phyloP scores from a whole-genome alignment of 2,113 vertebrate species.

The Dicerorhinus sumatrensis region DNA sequence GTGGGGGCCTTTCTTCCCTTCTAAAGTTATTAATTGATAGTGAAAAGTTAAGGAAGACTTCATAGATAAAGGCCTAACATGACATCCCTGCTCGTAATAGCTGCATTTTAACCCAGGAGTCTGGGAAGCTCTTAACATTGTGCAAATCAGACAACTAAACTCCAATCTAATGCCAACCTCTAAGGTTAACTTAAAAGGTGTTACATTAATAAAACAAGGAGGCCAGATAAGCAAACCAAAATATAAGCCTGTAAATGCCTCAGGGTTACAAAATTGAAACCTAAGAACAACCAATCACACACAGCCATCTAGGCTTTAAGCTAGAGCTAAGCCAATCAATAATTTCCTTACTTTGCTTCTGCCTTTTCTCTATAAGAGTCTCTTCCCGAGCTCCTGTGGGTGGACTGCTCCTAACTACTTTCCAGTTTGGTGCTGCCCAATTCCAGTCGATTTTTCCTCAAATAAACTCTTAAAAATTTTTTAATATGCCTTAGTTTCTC shows the following conservation, averaged over 20 bases:
- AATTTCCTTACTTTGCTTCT: not conserved
- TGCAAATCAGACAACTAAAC: not conserved
- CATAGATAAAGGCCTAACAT: not conserved
- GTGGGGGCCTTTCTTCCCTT: not conserved
- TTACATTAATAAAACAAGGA: not conserved
- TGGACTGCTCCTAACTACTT: not conserved
- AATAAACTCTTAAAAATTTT: not conserved
- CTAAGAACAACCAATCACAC: not conserved
- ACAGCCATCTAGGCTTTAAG: not conserved
- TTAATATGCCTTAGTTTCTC: not conserved
- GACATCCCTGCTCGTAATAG: not conserved
- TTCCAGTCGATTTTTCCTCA: not conserved
- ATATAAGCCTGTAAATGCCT: not conserved
- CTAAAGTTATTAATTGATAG: not conserved
- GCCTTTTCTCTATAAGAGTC: not conserved
- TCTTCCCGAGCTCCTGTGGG: not conserved
- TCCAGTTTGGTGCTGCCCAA: not conserved
- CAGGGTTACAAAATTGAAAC: not conserved
- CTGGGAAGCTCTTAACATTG: not conserved
- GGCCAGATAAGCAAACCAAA: not conserved
- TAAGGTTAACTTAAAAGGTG: not conserved
- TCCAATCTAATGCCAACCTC: not conserved
- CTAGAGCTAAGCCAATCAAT: not conserved
- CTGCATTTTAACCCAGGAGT: not conserved
- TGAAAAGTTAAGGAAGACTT: slow-evolving; percentile 1